Evolutionary conservation across 2,888 invertebrate genomes (phyloP).

Genomic region (Pegoplata infirma): DNA sequence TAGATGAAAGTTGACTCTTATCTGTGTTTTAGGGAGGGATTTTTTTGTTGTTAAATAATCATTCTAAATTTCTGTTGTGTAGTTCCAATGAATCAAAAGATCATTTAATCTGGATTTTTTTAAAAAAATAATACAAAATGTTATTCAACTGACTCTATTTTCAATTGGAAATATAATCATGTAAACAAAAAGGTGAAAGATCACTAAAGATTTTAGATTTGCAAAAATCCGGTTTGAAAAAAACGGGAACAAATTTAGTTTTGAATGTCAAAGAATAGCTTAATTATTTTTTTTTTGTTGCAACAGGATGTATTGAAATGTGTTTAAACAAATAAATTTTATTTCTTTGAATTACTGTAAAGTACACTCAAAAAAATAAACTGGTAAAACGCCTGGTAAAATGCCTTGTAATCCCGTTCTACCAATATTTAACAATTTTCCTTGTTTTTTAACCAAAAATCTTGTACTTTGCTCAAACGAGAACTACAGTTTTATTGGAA

Average conservation of each 20-base stretch:
- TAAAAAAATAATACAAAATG: not conserved
- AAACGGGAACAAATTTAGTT: not conserved
- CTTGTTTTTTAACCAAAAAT: no score
- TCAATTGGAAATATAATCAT: slow-evolving; percentile 30
- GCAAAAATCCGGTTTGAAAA: slow-evolving; percentile 29
- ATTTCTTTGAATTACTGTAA: no score
- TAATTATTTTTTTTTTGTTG: no score
- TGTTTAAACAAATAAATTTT: no score
- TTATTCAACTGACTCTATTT: slow-evolving; percentile 9
- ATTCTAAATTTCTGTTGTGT: slow-evolving; percentile 20
- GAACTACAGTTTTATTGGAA: no score
- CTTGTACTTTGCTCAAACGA: no score
- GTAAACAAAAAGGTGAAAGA: slow-evolving; percentile 44
- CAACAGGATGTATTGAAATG: no score
- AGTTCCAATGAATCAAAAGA: slow-evolving; percentile 30
- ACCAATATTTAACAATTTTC: no score
- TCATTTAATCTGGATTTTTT: slow-evolving; percentile 41
- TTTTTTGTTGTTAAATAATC: not conserved
- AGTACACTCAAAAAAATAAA: no score
- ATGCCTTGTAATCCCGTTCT: no score
- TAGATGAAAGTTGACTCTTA: slow-evolving; percentile 27
- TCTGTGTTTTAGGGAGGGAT: slow-evolving; percentile 31
- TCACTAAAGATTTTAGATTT: slow-evolving; percentile 36
- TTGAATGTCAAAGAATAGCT: not conserved
- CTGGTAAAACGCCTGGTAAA: no score